A percentile compares a stretch with the other conserved stretches of the same genome.
These are phyloP conservation scores for Dolichoris vasculosae DNA, from an alignment of 1,140 invertebrate genomes.

Conservation along the genomic window DNA sequence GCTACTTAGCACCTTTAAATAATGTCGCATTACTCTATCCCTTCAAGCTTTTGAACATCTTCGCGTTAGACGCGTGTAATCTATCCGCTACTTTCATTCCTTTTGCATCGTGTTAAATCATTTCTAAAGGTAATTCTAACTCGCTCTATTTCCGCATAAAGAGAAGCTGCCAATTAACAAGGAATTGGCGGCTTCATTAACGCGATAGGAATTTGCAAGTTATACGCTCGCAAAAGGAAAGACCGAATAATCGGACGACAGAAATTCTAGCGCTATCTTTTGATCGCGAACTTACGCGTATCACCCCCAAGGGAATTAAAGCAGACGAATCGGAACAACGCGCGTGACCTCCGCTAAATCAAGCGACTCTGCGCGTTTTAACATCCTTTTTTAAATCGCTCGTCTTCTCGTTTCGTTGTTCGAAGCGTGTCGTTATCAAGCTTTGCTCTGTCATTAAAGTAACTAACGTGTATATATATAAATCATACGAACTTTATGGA, in stretches of 20 bases:
- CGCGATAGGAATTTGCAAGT: not conserved
- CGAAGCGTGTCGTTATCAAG: not conserved
- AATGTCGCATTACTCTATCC: too few relatives aligned
- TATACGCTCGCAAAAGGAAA: not conserved
- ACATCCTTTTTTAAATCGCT: not conserved
- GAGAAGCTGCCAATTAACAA: not conserved
- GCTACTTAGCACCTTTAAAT: too few relatives aligned
- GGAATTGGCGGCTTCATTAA: not conserved
- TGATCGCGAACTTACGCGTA: not conserved
- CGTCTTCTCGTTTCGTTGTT: not conserved
- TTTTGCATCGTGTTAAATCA: constrained; percentile 20
- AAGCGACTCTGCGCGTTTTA: not conserved
- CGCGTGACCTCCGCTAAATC: constrained; percentile 37
- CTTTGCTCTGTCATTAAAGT: constrained; percentile 23
- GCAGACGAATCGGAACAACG: constrained; percentile 31
- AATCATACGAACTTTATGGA: not conserved
- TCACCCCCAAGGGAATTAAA: constrained; percentile 51
- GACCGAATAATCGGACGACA: not conserved
- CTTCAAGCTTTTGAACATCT: too few relatives aligned
- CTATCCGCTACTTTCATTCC: not conserved
- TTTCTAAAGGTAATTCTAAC: constrained; percentile 35
- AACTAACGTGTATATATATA: not conserved
- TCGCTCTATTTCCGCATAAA: not conserved
- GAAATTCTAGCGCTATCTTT: not conserved
- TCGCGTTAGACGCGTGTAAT: too few relatives aligned